Conservation (phyloP, 2,113 vertebrate genomes). For the Cololabis saira region DNA sequence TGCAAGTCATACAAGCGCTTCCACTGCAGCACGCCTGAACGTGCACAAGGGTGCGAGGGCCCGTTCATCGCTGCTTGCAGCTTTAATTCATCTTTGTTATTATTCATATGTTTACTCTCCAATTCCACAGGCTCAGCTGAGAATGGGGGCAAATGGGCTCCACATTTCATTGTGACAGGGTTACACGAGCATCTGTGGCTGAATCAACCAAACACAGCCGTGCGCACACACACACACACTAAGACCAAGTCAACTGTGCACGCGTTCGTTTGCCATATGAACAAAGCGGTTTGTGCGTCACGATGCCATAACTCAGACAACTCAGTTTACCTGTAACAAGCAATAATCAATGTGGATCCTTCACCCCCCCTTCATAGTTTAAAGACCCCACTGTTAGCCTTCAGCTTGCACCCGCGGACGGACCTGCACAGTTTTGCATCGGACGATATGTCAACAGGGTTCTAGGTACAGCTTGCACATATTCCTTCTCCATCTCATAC, state of each 20-base stretch:
- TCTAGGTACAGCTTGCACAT: conserved; percentile 23
- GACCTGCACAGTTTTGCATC: conserved; percentile 12
- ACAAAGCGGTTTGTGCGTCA: conserved; percentile 25
- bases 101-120: conserved; percentile 65
- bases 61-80: too few species aligned
- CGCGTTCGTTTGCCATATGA: conserved; percentile 9
- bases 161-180: conserved; percentile 73
- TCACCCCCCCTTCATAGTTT: conserved; percentile 48
- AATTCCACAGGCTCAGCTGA: conserved; percentile 23
- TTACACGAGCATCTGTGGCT: conserved; percentile 47
- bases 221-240: conserved; percentile 28
- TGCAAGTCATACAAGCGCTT: too few species aligned
- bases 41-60: too few species aligned
- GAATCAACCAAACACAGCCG: conserved; percentile 22
- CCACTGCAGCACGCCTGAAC: too few species aligned
- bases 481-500: conserved; percentile 53
- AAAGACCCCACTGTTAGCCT: conserved; percentile 45
- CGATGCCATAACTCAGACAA: conserved; percentile 52
- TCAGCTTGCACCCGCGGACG: conserved; percentile 20
- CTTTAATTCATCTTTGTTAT: conserved; percentile 35
- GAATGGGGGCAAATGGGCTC: conserved; percentile 56
- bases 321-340: conserved; percentile 60
- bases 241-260: conserved; percentile 15
- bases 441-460: conserved; percentile 50
- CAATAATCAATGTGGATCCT: conserved; percentile 51